Evolutionary conservation across 2,797 vertebrate species (phyloP).

Genomic region (Pogonophryne albipinna): DNA sequence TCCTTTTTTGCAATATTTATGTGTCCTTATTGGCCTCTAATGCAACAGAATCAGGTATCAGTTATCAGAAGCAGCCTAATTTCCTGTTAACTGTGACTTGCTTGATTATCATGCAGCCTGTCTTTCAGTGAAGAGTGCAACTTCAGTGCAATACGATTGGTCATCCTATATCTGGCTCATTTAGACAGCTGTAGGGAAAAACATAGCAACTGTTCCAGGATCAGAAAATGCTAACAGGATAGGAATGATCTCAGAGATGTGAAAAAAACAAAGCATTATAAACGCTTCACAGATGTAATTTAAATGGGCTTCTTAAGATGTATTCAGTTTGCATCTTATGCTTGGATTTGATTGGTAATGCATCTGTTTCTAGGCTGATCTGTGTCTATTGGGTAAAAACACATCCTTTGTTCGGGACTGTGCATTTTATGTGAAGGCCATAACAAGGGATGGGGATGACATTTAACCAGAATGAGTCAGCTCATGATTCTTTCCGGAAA

Average conservation of each 20-base stretch:
- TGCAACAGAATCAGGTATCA: neutral
- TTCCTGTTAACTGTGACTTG: conserved; percentile 44
- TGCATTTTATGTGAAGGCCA: neutral
- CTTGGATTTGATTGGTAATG: neutral
- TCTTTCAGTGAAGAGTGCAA: conserved; percentile 7
- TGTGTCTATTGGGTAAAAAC: neutral
- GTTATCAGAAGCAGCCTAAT: neutral
- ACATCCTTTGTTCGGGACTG: neutral
- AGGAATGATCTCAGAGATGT: neutral
- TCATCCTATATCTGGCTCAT: neutral
- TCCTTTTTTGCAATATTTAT: neutral
- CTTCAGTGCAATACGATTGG: neutral
- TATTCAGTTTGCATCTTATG: neutral
- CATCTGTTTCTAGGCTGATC: neutral
- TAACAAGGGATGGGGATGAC: neutral
- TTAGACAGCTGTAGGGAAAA: neutral
- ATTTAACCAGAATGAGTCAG: neutral
- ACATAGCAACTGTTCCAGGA: neutral
- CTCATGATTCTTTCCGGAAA: neutral
- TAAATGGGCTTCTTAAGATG: neutral
- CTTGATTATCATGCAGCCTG: neutral
- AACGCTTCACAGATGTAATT: neutral
- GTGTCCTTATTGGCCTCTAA: too few species aligned
- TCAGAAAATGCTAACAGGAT: neutral
- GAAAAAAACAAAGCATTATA: neutral